Percentiles rank a stretch among this genome's conserved stretches.
Conservation (phyloP, 2,888 invertebrate species). For the Sphaerophoria taeniata region DNA sequence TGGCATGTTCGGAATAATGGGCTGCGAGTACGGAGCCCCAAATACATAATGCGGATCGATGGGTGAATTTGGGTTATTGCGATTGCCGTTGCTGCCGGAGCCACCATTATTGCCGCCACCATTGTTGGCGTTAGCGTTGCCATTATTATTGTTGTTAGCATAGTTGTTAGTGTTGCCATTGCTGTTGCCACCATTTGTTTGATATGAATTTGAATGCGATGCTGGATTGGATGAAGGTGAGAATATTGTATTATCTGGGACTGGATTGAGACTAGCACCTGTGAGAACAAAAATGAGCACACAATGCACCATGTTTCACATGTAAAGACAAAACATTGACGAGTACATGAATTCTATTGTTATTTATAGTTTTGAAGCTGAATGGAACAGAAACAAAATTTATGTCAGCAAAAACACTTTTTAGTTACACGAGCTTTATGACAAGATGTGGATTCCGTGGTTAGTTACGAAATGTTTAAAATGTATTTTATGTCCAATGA, state of each 20-base stretch:
- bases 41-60: conserved; percentile 82
- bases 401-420: conserved; percentile 3
- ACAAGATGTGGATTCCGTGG: conserved; percentile 23
- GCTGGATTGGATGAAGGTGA: conserved; percentile 81
- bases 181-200: conserved; percentile 69
- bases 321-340: conserved; percentile 44
- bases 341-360: background rate
- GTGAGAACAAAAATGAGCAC: conserved; percentile 66
- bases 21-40: conserved; percentile 81
- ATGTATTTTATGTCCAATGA: background rate
- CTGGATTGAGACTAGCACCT: conserved; percentile 82
- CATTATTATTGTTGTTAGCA: conserved; percentile 75
- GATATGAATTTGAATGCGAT: conserved; percentile 80
- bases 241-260: conserved; percentile 80
- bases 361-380: conserved; percentile 19
- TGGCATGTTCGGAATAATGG: conserved; percentile 81
- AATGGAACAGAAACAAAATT: conserved; percentile 11
- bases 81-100: conserved; percentile 74
- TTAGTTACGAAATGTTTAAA: conserved; percentile 4
- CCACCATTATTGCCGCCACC: conserved; percentile 71
- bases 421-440: background rate
- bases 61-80: conserved; percentile 83
- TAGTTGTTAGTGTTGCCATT: conserved; percentile 64
- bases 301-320: conserved; percentile 59
- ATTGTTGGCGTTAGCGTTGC: conserved; percentile 66